Evolutionary conservation across 2,888 invertebrate genomes (phyloP).

Genomic region (Parelbella ahira): DNA sequence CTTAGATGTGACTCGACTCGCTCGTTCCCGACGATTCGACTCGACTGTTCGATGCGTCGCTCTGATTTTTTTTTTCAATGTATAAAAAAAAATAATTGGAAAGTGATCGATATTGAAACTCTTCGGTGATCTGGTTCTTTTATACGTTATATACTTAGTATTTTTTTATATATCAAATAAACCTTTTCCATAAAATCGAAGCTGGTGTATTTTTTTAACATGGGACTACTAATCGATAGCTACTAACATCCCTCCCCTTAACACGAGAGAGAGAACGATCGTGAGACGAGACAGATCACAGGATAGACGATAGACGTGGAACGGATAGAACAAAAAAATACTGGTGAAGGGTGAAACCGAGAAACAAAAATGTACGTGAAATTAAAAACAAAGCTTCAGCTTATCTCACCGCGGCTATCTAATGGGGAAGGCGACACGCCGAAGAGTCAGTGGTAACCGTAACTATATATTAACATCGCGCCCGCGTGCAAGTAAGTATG

Average conservation of each 20-base stretch:
- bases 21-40: slow-evolving; percentile 5
- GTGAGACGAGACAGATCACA: slow-evolving; percentile 8
- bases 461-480: slow-evolving; percentile 41
- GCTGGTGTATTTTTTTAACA: slow-evolving; percentile 80
- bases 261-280: slow-evolving; percentile 32
- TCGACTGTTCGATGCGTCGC: slow-evolving; percentile 17
- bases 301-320: slow-evolving; percentile 32
- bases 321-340: slow-evolving; percentile 31
- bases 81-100: slow-evolving; percentile 24
- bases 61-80: slow-evolving; percentile 21
- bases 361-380: slow-evolving; percentile 22
- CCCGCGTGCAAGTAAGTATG: slow-evolving; percentile 77
- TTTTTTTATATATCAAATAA: slow-evolving; percentile 73
- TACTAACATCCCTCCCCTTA: slow-evolving; percentile 60
- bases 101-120: slow-evolving; percentile 36
- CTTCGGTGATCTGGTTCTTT: slow-evolving; percentile 74
- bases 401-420: slow-evolving; percentile 59
- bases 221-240: slow-evolving; percentile 74
- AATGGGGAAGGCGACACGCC: slow-evolving; percentile 45
- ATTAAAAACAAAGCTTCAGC: slow-evolving; percentile 53
- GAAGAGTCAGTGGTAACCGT: slow-evolving; percentile 34
- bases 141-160: slow-evolving; percentile 56
- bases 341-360: slow-evolving; percentile 58
- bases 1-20: slow-evolving; percentile 25
- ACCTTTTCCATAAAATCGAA: slow-evolving; percentile 78